Percentiles rank a stretch among this genome's conserved stretches.
Conservation (phyloP, 2,888 invertebrate genomes). For the Lissonota sp. region DNA sequence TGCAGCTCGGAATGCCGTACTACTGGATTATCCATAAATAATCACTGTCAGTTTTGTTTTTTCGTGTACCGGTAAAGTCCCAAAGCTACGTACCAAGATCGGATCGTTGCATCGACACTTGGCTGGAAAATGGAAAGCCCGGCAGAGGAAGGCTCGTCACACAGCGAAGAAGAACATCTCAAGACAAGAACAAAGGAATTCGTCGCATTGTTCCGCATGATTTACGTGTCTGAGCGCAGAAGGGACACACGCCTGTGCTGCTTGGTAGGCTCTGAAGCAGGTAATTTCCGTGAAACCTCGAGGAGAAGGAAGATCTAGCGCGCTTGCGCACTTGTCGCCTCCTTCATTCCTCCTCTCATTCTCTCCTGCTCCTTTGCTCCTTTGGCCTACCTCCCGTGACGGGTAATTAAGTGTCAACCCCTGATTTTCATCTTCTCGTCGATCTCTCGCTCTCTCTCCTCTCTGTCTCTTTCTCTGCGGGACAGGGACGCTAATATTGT, state of each 20-base stretch:
- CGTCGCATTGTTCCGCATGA: conserved; percentile 64
- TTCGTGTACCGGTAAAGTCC: not conserved
- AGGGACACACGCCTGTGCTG: conserved; percentile 39
- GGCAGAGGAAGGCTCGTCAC: conserved; percentile 10
- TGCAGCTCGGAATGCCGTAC: too few species aligned
- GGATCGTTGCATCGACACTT: conserved; percentile 3
- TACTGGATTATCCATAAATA: too few species aligned
- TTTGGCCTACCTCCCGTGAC: conserved; percentile 68
- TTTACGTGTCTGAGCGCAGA: conserved; percentile 58
- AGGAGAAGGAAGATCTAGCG: conserved; percentile 28
- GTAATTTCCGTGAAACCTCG: conserved; percentile 60
- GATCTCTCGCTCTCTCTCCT: conserved; percentile 40
- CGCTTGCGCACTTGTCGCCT: conserved; percentile 62
- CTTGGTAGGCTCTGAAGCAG: conserved; percentile 43
- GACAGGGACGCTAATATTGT: conserved; percentile 36
- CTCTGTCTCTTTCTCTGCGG: conserved; percentile 9
- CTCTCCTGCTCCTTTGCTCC: conserved; percentile 65
- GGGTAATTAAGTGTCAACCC: conserved; percentile 77
- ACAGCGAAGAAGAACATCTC: conserved; percentile 5
- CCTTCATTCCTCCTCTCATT: conserved; percentile 8
- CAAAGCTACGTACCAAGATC: not conserved
- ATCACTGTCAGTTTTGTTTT: too few species aligned
- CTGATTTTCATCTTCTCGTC: conserved; percentile 68
- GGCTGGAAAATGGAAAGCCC: conserved; percentile 31
- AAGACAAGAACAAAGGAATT: conserved; percentile 60